phyloP scores from a whole-genome alignment of 1,140 invertebrate species.

The Drosophila funebris region DNA sequence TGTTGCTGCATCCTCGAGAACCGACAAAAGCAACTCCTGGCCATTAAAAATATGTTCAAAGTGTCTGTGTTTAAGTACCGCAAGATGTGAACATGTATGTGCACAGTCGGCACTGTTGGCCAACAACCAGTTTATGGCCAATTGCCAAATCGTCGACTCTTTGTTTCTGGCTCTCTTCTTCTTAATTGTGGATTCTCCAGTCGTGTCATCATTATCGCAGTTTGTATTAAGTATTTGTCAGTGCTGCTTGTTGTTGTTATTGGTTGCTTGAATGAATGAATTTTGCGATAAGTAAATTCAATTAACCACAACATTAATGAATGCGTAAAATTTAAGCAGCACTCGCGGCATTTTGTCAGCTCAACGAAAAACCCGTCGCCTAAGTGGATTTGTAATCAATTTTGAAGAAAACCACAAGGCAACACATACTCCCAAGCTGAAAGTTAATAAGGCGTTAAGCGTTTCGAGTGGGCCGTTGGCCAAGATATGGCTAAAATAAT shows the following conservation, averaged over 20 bases:
- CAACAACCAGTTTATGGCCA: constrained; percentile 35
- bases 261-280: constrained; percentile 70
- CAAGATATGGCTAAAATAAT: constrained; percentile 70
- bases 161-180: neutral
- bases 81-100: neutral
- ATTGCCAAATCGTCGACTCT: constrained; percentile 28
- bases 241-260: constrained; percentile 4
- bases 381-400: constrained; percentile 73
- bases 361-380: constrained; percentile 45
- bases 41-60: neutral
- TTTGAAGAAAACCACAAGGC: constrained; percentile 36
- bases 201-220: constrained; percentile 30
- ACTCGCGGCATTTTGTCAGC: constrained; percentile 49
- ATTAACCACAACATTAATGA: constrained; percentile 79
- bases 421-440: constrained; percentile 10
- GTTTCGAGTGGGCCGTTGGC: constrained; percentile 58
- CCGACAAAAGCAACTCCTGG: constrained; percentile 8
- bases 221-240: constrained; percentile 20
- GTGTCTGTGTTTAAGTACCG: constrained; percentile 28
- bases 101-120: neutral
- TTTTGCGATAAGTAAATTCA: constrained; percentile 81
- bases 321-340: constrained; percentile 79
- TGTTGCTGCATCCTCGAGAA: constrained; percentile 3
- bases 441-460: constrained; percentile 66
- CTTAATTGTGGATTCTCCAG: constrained; percentile 20